These are phyloP conservation scores for Notocelia uddmanniana DNA, from an alignment of 2,888 invertebrate species.

Conservation along the genomic window DNA sequence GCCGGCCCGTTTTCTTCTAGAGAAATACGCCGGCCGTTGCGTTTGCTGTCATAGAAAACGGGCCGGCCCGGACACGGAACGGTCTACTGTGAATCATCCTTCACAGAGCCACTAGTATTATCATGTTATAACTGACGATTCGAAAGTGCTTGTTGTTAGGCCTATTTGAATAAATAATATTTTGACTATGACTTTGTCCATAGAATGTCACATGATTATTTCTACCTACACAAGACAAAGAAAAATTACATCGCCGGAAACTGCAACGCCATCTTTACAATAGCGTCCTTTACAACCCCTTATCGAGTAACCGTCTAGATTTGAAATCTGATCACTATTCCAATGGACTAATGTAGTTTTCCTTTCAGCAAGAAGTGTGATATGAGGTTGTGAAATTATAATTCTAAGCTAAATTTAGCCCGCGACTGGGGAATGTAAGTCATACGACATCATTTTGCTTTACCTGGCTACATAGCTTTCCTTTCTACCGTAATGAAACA, in stretches of 20 bases:
- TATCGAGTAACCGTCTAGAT: not conserved
- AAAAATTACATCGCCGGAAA: not conserved
- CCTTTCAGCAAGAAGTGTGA: not conserved
- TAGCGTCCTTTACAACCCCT: not conserved
- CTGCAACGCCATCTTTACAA: not conserved
- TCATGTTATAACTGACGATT: no score
- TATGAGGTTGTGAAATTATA: not conserved
- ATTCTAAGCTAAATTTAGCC: not conserved
- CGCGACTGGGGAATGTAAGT: not conserved
- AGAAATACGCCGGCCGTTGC: no score
- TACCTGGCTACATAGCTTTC: not conserved
- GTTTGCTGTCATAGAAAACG: no score
- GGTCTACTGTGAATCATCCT: no score
- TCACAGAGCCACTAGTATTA: no score
- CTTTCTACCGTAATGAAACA: not conserved
- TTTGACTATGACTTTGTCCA: not conserved
- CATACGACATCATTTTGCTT: constrained; percentile 4
- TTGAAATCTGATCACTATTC: not conserved
- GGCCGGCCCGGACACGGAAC: no score
- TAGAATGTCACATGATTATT: not conserved
- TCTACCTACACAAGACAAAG: not conserved
- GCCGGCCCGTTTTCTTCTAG: no score
- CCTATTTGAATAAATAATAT: no score
- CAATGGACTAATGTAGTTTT: not conserved
- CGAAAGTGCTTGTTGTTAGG: no score